phyloP scores from a whole-genome alignment of 2,797 vertebrate genomes.

The Sebastes nivosus region DNA sequence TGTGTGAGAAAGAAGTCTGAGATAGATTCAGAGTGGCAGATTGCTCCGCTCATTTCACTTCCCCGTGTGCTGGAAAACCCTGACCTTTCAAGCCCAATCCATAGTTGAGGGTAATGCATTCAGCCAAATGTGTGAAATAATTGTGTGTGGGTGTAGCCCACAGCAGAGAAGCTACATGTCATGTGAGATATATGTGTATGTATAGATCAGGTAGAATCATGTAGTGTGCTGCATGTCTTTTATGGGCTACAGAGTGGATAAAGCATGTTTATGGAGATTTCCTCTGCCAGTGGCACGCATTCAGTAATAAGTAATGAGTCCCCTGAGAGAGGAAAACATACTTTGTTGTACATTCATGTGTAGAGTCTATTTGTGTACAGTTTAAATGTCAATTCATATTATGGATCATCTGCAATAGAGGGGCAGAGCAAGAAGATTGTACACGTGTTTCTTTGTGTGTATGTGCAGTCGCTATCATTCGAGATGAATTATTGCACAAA shows the following conservation, averaged over 20 bases:
- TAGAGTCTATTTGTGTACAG: not conserved
- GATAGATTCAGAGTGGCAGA: not conserved
- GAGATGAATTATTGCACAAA: slow-evolving; percentile 35
- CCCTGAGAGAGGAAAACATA: slow-evolving; percentile 10
- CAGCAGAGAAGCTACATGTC: not conserved
- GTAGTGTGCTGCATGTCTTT: not conserved
- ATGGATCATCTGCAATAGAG: not conserved
- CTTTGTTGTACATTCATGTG: not conserved
- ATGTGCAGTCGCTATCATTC: not conserved
- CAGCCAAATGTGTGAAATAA: slow-evolving; percentile 19
- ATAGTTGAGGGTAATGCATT: slow-evolving; percentile 15
- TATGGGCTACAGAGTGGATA: not conserved
- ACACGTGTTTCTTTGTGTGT: not conserved
- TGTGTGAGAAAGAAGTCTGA: slow-evolving; percentile 6
- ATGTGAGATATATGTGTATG: not conserved
- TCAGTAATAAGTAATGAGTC: slow-evolving; percentile 34
- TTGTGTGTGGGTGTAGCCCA: slow-evolving; percentile 16
- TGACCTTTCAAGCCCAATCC: slow-evolving; percentile 34
- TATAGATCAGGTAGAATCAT: not conserved
- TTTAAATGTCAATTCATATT: slow-evolving; percentile 38
- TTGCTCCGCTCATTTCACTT: slow-evolving; percentile 1
- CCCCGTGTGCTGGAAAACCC: not conserved
- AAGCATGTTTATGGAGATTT: slow-evolving; percentile 19
- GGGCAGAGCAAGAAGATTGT: not conserved
- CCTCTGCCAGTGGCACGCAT: not conserved